phyloP scores from a whole-genome alignment of 1,140 invertebrate species.

The Arion vulgaris region DNA sequence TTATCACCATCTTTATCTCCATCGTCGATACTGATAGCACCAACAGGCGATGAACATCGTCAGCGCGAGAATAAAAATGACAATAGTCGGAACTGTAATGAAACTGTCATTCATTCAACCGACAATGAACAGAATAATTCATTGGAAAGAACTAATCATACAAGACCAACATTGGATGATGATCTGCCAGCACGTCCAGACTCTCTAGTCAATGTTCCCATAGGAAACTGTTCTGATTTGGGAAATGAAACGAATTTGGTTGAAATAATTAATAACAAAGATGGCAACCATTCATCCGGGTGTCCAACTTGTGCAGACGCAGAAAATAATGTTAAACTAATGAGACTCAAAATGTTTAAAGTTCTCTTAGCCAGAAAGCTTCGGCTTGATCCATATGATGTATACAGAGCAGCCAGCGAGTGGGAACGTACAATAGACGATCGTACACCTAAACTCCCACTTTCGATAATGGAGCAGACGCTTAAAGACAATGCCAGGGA shows the following conservation, averaged over 20 bases:
- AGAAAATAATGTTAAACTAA: not conserved
- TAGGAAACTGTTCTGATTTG: too few relatives aligned
- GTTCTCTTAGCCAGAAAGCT: not conserved
- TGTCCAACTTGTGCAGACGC: not conserved
- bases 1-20: too few relatives aligned
- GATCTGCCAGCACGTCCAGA: too few relatives aligned
- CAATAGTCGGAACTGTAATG: too few relatives aligned
- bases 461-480: not conserved
- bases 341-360: constrained; percentile 10
- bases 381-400: not conserved
- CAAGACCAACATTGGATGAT: too few relatives aligned
- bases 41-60: too few relatives aligned
- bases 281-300: not conserved
- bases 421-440: not conserved
- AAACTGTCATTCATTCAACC: too few relatives aligned
- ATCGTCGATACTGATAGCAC: too few relatives aligned
- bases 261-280: not conserved
- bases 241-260: not conserved
- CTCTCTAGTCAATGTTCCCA: too few relatives aligned
- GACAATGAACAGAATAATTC: too few relatives aligned
- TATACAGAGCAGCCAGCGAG: not conserved
- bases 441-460: not conserved
- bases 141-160: too few relatives aligned
- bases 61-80: too few relatives aligned
- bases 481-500: not conserved